Conservation (phyloP, 2,888 invertebrate species). For the Melipona bicolor region DNA sequence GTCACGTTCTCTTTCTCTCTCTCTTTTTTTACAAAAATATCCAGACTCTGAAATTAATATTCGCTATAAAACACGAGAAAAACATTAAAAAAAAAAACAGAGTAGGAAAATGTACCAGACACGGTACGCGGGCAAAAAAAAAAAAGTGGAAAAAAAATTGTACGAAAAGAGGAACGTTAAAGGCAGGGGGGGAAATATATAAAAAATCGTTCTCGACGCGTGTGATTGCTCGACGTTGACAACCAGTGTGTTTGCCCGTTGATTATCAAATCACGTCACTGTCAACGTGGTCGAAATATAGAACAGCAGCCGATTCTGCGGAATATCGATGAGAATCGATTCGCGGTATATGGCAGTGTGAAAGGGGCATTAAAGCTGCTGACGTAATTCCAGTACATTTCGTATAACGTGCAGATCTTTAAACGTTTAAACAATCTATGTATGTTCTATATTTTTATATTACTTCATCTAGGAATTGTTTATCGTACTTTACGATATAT, state of each 20-base stretch:
- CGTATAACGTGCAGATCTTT: neutral
- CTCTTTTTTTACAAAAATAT: neutral
- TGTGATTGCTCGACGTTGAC: neutral
- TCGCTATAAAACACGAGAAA: neutral
- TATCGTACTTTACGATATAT: no score
- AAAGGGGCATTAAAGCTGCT: conserved; percentile 3
- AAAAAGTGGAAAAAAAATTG: neutral
- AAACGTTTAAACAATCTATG: neutral
- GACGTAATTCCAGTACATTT: conserved; percentile 12
- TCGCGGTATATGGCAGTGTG: conserved; percentile 2
- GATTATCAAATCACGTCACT: conserved; percentile 19
- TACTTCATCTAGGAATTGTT: neutral
- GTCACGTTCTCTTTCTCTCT: no score
- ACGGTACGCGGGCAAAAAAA: neutral
- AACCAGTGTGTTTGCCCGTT: conserved; percentile 10
- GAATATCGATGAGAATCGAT: conserved; percentile 25
- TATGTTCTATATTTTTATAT: neutral
- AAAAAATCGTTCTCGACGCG: neutral
- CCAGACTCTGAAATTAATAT: neutral
- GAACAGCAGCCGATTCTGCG: neutral
- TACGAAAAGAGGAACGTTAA: neutral
- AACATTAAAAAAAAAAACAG: neutral
- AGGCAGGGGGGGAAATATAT: neutral
- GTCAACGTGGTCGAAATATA: conserved; percentile 18
- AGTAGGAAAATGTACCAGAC: neutral